Conservation (phyloP, 1,140 invertebrate species). For the Heliconius hermathena region DNA sequence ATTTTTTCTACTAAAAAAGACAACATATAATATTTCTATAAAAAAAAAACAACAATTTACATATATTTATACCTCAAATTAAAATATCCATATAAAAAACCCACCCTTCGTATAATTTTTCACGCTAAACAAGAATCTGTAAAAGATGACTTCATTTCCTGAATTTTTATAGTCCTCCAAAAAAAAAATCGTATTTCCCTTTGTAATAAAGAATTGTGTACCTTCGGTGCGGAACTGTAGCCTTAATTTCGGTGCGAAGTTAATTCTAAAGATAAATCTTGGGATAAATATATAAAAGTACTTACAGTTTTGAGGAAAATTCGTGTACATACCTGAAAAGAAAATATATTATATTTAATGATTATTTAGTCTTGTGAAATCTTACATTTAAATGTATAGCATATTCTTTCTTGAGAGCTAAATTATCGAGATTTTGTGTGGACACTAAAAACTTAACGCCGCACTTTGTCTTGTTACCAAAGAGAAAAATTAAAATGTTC, state of each 20-base stretch:
- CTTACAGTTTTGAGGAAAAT: neutral
- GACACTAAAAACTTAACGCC: too few relatives aligned
- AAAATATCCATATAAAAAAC: conserved; percentile 23
- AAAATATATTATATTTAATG: neutral
- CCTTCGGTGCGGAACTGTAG: neutral
- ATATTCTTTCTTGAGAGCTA: too few relatives aligned
- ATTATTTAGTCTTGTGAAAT: neutral
- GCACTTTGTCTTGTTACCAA: too few relatives aligned
- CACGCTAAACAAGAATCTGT: conserved; percentile 28
- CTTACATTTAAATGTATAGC: neutral
- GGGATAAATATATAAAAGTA: conserved; percentile 5
- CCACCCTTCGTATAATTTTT: conserved; percentile 21
- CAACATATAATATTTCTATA: too few relatives aligned
- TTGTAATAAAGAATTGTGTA: conserved; percentile 4
- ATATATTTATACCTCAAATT: conserved; percentile 8
- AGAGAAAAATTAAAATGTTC: too few relatives aligned
- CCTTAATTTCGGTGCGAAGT: conserved; percentile 8
- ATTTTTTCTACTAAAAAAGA: too few relatives aligned
- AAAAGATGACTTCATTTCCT: conserved; percentile 28
- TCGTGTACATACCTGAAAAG: neutral
- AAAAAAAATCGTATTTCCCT: neutral
- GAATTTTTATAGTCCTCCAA: conserved; percentile 4
- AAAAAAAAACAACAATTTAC: neutral
- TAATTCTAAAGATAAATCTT: neutral
- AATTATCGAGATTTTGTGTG: too few relatives aligned